Evolutionary conservation across 2,113 vertebrate species (phyloP), one percentile per base, ranked within the genome.

Genomic region (Tachuris rubrigastra): DNA sequence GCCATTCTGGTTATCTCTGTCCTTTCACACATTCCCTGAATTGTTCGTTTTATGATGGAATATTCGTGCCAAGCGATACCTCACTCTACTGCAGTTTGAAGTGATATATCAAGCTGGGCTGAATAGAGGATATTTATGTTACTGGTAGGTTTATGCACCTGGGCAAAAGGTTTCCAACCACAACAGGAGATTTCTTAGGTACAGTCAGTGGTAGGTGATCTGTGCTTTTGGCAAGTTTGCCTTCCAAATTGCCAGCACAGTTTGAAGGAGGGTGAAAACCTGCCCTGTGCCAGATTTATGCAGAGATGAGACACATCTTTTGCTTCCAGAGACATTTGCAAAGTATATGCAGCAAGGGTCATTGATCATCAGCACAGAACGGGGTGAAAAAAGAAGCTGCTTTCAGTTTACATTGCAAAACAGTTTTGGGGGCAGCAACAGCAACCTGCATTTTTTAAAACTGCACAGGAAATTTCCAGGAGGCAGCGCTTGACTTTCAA

Each of bases 271-370:
- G 35, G 39, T 67, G 65, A 18, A 53, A 25, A 59, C 20, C 80
- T 86, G 15, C 23, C 37, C 39, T 14, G 0, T 4, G 53, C 46
- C 3, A 0, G 4, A 3, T 21, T 47, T 17, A 7, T 7, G 66
- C 42, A 11, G 58, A 68, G 56, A 47, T 5, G 14, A 56, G 84
- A 24, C 22, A 6, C 1, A 0, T 14, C 42, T 72, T 42, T 6
- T 69, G 39, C 82, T 73, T 39, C 62, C 73, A 19, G 83, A 49
- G 69, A 25, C 25, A 6, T 18, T 4, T 58, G 55, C 62, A 53
- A 67, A 73, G 46, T 8, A 15, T 15, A 3, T 13, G 79, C 75
- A 75, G 78, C 24, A 46, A 63, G 52, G 42, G 63, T 59, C 41
- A 6, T 67, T 9, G 18, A 14, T 22, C 63, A 21, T 7, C 75